A percentile compares a stretch with the other conserved stretches of the same genome.
phyloP scores from a whole-genome alignment of 2,113 vertebrate species.

The Chaenogobius annularis region DNA sequence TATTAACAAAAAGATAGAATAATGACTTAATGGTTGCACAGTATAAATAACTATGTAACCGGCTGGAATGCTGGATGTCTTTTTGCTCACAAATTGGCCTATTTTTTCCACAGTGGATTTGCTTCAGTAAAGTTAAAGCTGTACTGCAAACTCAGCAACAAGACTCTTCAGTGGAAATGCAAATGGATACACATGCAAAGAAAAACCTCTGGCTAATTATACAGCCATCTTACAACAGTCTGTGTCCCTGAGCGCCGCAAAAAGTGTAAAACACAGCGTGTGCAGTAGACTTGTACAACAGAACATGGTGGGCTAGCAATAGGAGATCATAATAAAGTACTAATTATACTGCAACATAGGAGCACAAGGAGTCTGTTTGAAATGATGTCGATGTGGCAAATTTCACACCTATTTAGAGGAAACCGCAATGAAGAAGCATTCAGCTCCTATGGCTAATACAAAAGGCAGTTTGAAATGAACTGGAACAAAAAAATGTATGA shows the following conservation, averaged over 20 bases:
- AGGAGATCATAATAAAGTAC: constrained; percentile 47
- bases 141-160: constrained; percentile 76
- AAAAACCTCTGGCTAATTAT: constrained; percentile 76
- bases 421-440: constrained; percentile 33
- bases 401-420: constrained; percentile 36
- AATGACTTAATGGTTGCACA: constrained; percentile 61
- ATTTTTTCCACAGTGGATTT: constrained; percentile 67
- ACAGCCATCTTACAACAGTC: constrained; percentile 62
- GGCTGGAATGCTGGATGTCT: constrained; percentile 56
- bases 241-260: constrained; percentile 67
- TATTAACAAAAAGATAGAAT: constrained; percentile 62
- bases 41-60: constrained; percentile 70
- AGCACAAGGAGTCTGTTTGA: constrained; percentile 33
- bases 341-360: constrained; percentile 60
- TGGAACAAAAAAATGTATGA: background rate
- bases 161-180: constrained; percentile 72
- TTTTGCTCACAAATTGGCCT: constrained; percentile 83
- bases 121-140: constrained; percentile 68
- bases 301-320: constrained; percentile 37
- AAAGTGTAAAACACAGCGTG: constrained; percentile 63
- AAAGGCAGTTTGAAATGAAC: background rate
- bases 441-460: background rate
- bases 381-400: constrained; percentile 50
- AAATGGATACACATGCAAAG: constrained; percentile 78
- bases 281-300: constrained; percentile 46